phyloP scores from a whole-genome alignment of 2,888 invertebrate species.

The Caenorhabditis sp. region DNA sequence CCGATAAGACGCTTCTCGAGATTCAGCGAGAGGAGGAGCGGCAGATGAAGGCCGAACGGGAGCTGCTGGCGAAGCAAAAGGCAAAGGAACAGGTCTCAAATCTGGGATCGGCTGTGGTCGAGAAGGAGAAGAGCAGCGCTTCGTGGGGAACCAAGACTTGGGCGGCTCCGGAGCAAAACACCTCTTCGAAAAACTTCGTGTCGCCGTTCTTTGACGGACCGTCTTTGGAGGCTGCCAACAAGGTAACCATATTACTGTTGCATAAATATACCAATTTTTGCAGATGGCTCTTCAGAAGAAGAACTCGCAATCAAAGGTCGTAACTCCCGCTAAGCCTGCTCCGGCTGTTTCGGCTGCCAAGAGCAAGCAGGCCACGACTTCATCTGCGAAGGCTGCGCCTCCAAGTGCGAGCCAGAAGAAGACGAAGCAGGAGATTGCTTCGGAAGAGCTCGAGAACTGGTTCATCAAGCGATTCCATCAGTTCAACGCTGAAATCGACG shows the following conservation, averaged over 20 bases:
- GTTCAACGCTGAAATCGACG: conserved; percentile 9
- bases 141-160: conserved; percentile 34
- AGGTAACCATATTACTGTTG: conserved; percentile 2
- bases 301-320: conserved; percentile 33
- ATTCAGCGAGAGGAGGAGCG: conserved; percentile 64
- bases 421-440: conserved; percentile 16
- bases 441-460: conserved; percentile 40
- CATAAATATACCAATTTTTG: background rate
- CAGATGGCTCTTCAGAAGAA: conserved; percentile 46
- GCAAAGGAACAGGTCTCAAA: conserved; percentile 28
- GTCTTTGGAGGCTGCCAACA: conserved; percentile 59
- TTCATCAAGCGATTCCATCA: conserved; percentile 38
- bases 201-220: conserved; percentile 64
- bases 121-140: conserved; percentile 12
- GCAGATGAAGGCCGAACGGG: conserved; percentile 44
- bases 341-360: conserved; percentile 21
- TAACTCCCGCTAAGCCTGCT: conserved; percentile 42
- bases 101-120: conserved; percentile 4
- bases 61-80: conserved; percentile 33
- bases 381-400: conserved; percentile 15
- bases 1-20: conserved; percentile 55
- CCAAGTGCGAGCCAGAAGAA: conserved; percentile 17
- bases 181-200: conserved; percentile 19
- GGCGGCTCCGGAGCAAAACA: conserved; percentile 34
- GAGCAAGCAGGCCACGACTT: too few species aligned